Base-by-base conservation (phyloP, 2,888 invertebrate genomes). In the Trissolcus brochymenae region DNA sequence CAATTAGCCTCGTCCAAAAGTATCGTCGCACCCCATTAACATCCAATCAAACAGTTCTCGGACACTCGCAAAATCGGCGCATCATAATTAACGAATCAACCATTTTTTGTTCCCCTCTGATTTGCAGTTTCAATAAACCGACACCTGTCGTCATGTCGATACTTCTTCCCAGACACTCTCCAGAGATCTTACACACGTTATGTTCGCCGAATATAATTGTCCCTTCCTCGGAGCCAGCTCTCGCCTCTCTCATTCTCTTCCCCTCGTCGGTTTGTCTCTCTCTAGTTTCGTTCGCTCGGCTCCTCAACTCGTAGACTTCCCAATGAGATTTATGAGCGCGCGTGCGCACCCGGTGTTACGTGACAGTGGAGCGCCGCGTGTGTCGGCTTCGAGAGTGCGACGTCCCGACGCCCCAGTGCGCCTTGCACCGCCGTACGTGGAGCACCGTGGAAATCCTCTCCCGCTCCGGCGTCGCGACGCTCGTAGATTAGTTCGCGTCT, bases 401-500 rank as follows among this genome's bases (percentile, higher is more conserved):
- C 75, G 59, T 59, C 75, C 64, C 64, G 75, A 68, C 68, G 68
- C 68, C 68, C 75, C 68, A 84, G 84, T 84, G 82, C 82, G 82
- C 82, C 83, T 82, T 81, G 82, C 82, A 83, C 82, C 81, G 81
- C 78, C 80, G 54, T 43, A 46, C 57, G 67, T 67, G 60, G 35
- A 59, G 62, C 25, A 57, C 57, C 43, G 81, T 81, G 79, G 74
- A 80, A 14, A 14, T 51, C 75, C 79, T 76, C 79, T 73, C 67
- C 67, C 78, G 81, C n/a, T 25, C 35, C 72, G 71, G 77, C 74
- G 77, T 81, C 80, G 80, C 80, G 81, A 80, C 80, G 81, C 76
- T 75, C 78, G 81, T 82, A 82, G 82, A 64, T 80, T 81, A 84
- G 84, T 84, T 74, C 81, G 81, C 81, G 83, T 78, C 79, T 35